Conservation (phyloP, 2,797 vertebrate species). For the Malacoraja senta region DNA sequence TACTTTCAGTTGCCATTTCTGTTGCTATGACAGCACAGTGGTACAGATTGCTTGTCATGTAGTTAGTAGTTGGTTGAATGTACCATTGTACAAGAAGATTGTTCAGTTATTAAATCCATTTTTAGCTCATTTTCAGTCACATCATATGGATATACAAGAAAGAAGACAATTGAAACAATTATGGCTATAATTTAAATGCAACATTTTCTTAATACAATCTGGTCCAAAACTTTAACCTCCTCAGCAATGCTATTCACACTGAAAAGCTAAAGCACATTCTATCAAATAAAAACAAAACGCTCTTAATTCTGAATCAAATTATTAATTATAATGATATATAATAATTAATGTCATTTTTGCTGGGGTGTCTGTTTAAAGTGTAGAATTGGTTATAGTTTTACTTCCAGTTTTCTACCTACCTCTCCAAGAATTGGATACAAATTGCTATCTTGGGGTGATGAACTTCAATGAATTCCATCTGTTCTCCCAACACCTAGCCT, state of each 20-base stretch:
- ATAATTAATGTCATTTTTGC: neutral
- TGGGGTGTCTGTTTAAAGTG: neutral
- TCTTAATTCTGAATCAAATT: neutral
- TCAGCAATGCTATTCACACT: neutral
- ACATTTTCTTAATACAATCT: neutral
- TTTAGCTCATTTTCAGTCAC: constrained; percentile 33
- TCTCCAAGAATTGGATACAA: neutral
- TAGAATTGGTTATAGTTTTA: neutral
- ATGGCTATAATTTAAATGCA: constrained; percentile 15
- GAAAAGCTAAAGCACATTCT: neutral
- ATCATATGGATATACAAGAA: constrained; percentile 2
- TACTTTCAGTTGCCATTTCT: constrained; percentile 1
- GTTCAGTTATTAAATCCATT: constrained; percentile 31
- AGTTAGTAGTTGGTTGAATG: constrained; percentile 26
- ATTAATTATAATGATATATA: neutral
- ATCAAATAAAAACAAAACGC: neutral
- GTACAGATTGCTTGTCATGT: constrained; percentile 33
- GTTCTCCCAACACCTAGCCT: neutral
- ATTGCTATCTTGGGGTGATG: too few species aligned
- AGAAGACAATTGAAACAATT: constrained; percentile 34
- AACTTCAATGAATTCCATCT: too few species aligned
- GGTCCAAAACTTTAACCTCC: neutral
- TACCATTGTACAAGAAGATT: constrained; percentile 26
- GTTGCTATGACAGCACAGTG: constrained; percentile 34
- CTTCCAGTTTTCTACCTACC: neutral